Evolutionary conservation across 2,888 invertebrate species (phyloP).

Genomic region (Scaptomyza caliginosa): DNA sequence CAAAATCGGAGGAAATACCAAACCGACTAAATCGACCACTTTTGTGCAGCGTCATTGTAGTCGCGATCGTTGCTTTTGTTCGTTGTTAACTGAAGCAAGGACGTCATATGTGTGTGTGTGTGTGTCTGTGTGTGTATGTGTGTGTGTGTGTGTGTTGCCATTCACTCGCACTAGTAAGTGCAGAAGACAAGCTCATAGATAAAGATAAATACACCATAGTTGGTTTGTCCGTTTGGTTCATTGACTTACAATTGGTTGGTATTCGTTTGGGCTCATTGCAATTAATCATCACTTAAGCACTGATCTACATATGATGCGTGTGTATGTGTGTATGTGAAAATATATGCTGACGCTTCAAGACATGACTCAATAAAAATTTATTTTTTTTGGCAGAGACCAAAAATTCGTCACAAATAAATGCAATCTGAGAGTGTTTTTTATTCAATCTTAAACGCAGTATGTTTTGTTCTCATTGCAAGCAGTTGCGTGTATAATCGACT

Average conservation of each 20-base stretch:
- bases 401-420: slow-evolving; percentile 7
- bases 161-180: slow-evolving; percentile 43
- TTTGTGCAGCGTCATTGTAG: slow-evolving; percentile 68
- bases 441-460: slow-evolving; percentile 15
- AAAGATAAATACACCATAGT: slow-evolving; percentile 48
- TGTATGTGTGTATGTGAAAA: no score
- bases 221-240: slow-evolving; percentile 59
- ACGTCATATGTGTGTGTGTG: slow-evolving; percentile 42
- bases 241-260: slow-evolving; percentile 64
- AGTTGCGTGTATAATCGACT: slow-evolving; percentile 72
- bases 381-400: slow-evolving; percentile 5
- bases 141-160: slow-evolving; percentile 44
- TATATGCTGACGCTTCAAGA: not conserved
- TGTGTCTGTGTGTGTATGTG: not conserved
- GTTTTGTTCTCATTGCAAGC: slow-evolving; percentile 36
- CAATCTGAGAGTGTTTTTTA: slow-evolving; percentile 31
- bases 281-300: not conserved
- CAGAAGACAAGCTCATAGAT: slow-evolving; percentile 46
- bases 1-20: slow-evolving; percentile 62
- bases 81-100: slow-evolving; percentile 70
- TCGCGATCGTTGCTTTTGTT: slow-evolving; percentile 27
- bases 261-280: slow-evolving; percentile 7
- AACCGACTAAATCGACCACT: slow-evolving; percentile 44
- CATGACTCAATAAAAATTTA: slow-evolving; percentile 19
- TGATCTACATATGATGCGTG: not conserved